Conservation (phyloP, 2,113 vertebrate genomes). For the Carlito syrichta region DNA sequence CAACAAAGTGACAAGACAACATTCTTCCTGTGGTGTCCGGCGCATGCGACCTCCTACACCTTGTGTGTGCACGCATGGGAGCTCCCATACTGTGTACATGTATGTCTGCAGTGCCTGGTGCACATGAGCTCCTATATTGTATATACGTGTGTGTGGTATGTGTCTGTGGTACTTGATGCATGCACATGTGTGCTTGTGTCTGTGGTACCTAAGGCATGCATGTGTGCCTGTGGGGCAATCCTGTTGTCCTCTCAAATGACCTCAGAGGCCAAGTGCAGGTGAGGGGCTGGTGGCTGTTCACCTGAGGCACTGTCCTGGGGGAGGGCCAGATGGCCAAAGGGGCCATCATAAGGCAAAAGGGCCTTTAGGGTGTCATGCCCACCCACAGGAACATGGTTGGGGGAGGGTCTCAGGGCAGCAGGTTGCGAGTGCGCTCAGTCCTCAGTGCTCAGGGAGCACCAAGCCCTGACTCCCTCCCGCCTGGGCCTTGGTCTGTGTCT, state of each 20-base stretch:
- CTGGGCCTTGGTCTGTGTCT: not conserved
- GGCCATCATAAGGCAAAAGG: not conserved
- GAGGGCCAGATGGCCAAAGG: not conserved
- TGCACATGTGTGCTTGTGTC: too few relatives aligned
- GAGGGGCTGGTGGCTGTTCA: not conserved
- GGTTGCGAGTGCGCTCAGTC: not conserved
- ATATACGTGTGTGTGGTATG: fast-evolving
- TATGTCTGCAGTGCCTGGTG: not conserved
- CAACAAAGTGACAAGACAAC: fast-evolving
- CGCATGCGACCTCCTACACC: fast-evolving
- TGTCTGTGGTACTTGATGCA: too few relatives aligned
- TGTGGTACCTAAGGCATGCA: too few relatives aligned
- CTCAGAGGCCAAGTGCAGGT: not conserved
- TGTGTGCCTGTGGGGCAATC: fast-evolving
- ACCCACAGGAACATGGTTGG: too few relatives aligned
- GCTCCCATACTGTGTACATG: fast-evolving
- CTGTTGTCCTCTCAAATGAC: not conserved
- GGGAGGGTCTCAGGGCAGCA: not conserved
- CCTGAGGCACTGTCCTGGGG: not conserved
- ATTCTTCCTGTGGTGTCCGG: fast-evolving
- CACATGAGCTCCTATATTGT: too few relatives aligned
- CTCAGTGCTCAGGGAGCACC: not conserved
- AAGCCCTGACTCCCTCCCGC: not conserved
- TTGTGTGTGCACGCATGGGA: fast-evolving
- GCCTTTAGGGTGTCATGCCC: not conserved